Percentiles rank a stretch among this genome's conserved stretches.
phyloP scores from a whole-genome alignment of 2,113 vertebrate species.

The Cololabis saira region DNA sequence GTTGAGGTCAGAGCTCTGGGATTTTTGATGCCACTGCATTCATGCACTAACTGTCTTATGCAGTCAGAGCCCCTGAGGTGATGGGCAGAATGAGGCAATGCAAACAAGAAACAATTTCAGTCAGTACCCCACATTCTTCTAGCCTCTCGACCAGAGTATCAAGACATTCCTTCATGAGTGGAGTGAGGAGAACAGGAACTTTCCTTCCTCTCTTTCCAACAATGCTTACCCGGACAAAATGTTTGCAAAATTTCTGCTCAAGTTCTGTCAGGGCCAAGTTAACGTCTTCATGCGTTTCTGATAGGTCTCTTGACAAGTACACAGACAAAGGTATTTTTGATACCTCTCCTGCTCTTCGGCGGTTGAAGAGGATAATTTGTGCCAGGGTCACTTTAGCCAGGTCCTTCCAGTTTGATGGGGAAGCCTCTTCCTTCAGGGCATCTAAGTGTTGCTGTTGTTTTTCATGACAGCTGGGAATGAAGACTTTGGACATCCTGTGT shows the following conservation, averaged over 20 bases:
- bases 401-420: constrained; percentile 3
- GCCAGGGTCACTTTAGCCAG: no score
- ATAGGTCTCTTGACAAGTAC: constrained; percentile 3
- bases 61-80: constrained; percentile 15
- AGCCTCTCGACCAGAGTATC: neutral
- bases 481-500: constrained; percentile 27
- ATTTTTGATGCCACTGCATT: no score
- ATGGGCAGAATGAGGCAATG: constrained; percentile 23
- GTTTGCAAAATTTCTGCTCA: constrained; percentile 12
- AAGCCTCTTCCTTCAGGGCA: neutral
- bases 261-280: constrained; percentile 20
- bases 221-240: constrained; percentile 2
- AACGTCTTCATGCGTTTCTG: constrained; percentile 14
- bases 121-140: constrained; percentile 12
- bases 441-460: constrained; percentile 3
- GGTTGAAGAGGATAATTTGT: no score
- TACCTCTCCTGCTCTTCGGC: no score
- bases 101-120: constrained; percentile 18
- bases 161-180: constrained; percentile 14
- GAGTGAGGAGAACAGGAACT: constrained; percentile 4
- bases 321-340: no score
- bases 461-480: neutral
- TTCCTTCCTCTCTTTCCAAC: constrained; percentile 24
- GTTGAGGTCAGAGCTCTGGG: no score
- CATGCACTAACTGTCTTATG: constrained; percentile 27